Evolutionary conservation across 2,113 vertebrate genomes (phyloP).

Genomic region (Limanda limanda): DNA sequence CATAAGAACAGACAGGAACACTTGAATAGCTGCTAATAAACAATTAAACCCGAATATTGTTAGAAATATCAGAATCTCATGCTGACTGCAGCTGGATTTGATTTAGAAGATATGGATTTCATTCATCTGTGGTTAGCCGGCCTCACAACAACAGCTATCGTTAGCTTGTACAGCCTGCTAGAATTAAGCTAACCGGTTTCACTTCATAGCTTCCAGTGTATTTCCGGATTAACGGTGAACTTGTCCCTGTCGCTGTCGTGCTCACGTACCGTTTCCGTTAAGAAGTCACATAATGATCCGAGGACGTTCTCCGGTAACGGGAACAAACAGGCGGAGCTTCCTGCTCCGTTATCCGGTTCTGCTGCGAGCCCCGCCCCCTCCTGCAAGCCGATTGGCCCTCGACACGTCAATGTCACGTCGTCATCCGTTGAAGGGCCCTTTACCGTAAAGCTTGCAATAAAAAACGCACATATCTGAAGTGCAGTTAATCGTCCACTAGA

Average conservation of each 20-base stretch:
- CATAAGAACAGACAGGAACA: background rate
- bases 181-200: constrained; percentile 34
- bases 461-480: constrained; percentile 13
- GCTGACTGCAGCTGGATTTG: background rate
- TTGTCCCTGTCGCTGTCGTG: background rate
- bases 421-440: background rate
- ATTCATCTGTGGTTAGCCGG: constrained; percentile 13
- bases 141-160: constrained; percentile 31
- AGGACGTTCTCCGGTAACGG: background rate
- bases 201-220: constrained; percentile 34
- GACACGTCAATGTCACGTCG: background rate
- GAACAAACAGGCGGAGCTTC: background rate
- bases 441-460: constrained; percentile 55
- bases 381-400: constrained; percentile 41
- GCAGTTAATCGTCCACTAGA: constrained; percentile 45
- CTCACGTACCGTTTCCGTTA: background rate
- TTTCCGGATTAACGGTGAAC: background rate
- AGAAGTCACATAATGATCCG: constrained; percentile 4
- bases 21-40: background rate
- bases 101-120: background rate
- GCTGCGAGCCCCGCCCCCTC: constrained; percentile 3
- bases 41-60: background rate
- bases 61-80: background rate
- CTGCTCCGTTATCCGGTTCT: constrained; percentile 56
- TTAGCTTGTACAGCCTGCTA: constrained; percentile 32